phyloP scores from a whole-genome alignment of 2,888 invertebrate genomes.

The Agrochola litura region DNA sequence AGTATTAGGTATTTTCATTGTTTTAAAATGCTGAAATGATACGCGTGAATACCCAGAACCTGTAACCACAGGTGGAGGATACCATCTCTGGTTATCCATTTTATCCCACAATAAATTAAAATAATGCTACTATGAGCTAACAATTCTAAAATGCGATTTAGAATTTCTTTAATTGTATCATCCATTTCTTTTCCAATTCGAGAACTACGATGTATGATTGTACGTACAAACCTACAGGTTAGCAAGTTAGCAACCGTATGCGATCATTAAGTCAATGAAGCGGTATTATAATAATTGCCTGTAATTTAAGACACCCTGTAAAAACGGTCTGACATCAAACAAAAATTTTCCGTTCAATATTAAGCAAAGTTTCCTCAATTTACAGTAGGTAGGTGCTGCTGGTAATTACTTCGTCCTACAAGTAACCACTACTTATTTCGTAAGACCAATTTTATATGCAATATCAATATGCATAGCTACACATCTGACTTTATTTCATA shows the following conservation, averaged over 20 bases:
- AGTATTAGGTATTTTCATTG: slow-evolving; percentile 1
- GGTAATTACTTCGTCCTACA: slow-evolving; percentile 56
- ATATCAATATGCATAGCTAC: slow-evolving; percentile 12
- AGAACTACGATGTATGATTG: too few species aligned
- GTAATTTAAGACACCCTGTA: slow-evolving; percentile 47
- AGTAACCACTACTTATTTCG: slow-evolving; percentile 43
- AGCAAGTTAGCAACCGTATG: slow-evolving; percentile 18
- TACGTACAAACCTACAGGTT: not conserved
- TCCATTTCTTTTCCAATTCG: not conserved
- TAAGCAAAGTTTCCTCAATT: slow-evolving; percentile 60
- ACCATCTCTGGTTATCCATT: not conserved
- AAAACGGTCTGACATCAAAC: slow-evolving; percentile 45
- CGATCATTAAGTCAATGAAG: slow-evolving; percentile 42
- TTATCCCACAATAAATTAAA: not conserved
- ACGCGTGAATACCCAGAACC: not conserved
- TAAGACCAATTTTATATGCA: not conserved
- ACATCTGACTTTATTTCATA: not conserved
- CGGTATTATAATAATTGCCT: slow-evolving; percentile 51
- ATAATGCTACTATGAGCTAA: not conserved
- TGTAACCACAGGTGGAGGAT: not conserved
- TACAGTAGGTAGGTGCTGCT: slow-evolving; percentile 30
- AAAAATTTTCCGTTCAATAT: slow-evolving; percentile 55
- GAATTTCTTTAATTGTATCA: not conserved
- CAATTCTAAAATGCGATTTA: not conserved
- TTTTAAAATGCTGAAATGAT: slow-evolving; percentile 13